Conservation (phyloP, 1,140 invertebrate genomes). For the Drosophila hydei region DNA sequence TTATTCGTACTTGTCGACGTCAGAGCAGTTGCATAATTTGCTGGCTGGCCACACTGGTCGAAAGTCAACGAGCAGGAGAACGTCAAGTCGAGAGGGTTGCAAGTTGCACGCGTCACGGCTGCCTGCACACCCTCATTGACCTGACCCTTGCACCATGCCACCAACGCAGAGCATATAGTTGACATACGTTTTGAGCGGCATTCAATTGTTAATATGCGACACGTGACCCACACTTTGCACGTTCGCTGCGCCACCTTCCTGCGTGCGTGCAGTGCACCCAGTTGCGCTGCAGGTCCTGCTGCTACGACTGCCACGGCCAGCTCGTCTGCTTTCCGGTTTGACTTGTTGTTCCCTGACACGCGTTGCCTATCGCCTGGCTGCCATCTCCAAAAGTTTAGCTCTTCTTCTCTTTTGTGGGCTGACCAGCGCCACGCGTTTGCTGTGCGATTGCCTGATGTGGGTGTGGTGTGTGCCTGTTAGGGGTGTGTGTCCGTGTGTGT, state of each 20-base stretch:
- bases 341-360: constrained; percentile 78
- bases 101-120: constrained; percentile 59
- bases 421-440: constrained; percentile 71
- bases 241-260: constrained; percentile 53
- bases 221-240: constrained; percentile 79
- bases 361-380: constrained; percentile 57
- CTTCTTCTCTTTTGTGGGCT: constrained; percentile 49
- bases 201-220: constrained; percentile 75
- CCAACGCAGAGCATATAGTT: constrained; percentile 42
- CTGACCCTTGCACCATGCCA: constrained; percentile 29
- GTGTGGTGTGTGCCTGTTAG: constrained; percentile 37
- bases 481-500: constrained; percentile 14
- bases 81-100: constrained; percentile 57
- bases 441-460: constrained; percentile 35
- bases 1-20: constrained; percentile 56
- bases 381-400: constrained; percentile 30
- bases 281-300: constrained; percentile 65
- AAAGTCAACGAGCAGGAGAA: constrained; percentile 57
- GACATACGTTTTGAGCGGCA: constrained; percentile 75
- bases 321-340: constrained; percentile 68
- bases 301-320: constrained; percentile 1
- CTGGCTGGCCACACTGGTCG: constrained; percentile 68
- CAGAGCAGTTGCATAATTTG: constrained; percentile 51
- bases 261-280: constrained; percentile 28
- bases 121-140: constrained; percentile 64